Percentiles rank a stretch among this genome's conserved stretches.
Evolutionary conservation across 2,888 invertebrate species (phyloP).

Genomic region (Neuroscelio doddi): DNA sequence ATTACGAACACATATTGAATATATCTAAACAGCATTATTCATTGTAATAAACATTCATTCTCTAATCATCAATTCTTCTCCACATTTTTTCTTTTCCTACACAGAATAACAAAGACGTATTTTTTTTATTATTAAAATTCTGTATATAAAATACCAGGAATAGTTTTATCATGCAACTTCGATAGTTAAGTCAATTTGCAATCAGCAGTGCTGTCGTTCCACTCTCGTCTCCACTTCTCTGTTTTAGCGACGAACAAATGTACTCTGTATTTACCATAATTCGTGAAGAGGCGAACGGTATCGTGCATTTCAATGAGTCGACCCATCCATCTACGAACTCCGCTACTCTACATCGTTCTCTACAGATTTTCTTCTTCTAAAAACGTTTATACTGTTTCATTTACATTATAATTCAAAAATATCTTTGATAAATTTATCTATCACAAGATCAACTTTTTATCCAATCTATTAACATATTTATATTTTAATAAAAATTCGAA

Average conservation of each 20-base stretch:
- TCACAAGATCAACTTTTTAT: background rate
- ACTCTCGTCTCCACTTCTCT: slow-evolving; percentile 37
- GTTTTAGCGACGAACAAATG: slow-evolving; percentile 39
- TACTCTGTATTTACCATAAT: slow-evolving; percentile 65
- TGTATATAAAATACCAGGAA: slow-evolving; percentile 23
- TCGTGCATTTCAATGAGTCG: slow-evolving; percentile 64
- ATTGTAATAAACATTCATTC: too few species aligned
- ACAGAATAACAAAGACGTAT: too few species aligned
- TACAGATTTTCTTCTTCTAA: slow-evolving; percentile 29
- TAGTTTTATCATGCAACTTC: slow-evolving; percentile 49
- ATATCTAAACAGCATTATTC: too few species aligned
- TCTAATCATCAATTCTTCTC: too few species aligned
- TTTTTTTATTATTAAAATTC: background rate
- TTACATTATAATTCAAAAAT: slow-evolving; percentile 8
- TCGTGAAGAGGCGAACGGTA: slow-evolving; percentile 63
- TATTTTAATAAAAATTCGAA: background rate
- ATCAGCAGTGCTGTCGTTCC: slow-evolving; percentile 50
- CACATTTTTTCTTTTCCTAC: too few species aligned
- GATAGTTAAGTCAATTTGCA: slow-evolving; percentile 65
- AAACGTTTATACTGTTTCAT: slow-evolving; percentile 28
- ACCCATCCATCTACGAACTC: slow-evolving; percentile 22
- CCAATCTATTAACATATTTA: background rate
- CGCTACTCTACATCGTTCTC: slow-evolving; percentile 26
- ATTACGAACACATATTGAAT: too few species aligned
- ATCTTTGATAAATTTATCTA: background rate